Evolutionary conservation across 2,113 vertebrate genomes (phyloP), one percentile per base, ranked within the genome.

Genomic region (Dasyornis broadbenti): DNA sequence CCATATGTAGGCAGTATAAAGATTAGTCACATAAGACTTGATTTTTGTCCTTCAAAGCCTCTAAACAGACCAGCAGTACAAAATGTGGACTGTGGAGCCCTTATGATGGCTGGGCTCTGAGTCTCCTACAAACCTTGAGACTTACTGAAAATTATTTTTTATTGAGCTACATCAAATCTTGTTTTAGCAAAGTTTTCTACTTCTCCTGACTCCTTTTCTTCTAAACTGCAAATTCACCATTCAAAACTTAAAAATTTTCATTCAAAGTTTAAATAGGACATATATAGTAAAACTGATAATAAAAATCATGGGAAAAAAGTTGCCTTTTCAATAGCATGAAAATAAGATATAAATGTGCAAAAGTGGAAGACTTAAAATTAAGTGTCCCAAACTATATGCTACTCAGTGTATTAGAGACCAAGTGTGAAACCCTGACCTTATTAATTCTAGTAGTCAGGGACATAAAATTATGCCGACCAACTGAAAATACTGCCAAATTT

Each of bases 41-140:
- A 84, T 71, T 95, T 95, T 86, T 89, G 63, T 61, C 22, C 54
- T 71, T 96, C 66, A 65, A 78, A 93, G 69, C 45, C 88, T 95
- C 64, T 88, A 76, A 95, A 76, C 40, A 94, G 61, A 81, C 54
- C 33, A 90, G 50, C 47, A 77, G 50, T 57, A 89, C 76, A 90
- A 89, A 91, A 84, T 82, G 89, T 26, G 57, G 69, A 70, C 75
- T 82, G 82, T 75, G 54, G 59, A 91, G 53, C 26, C 47, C 76
- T 73, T 86, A 59, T 82, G 89, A 90, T 18, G 50, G n/a, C 65
- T 90, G 65, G 57, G 16, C 37, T 92, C 50, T 56, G 61, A 90
- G 71, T 54, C 64, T 78, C 21, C 52, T 37, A 66, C 54, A 90
- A 73, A 94, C 28, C 20, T 70, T 45, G 47, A 91, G 45, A 35